Evolutionary conservation across 2,888 invertebrate species (phyloP).

Genomic region (Rhabditoides inermis): DNA sequence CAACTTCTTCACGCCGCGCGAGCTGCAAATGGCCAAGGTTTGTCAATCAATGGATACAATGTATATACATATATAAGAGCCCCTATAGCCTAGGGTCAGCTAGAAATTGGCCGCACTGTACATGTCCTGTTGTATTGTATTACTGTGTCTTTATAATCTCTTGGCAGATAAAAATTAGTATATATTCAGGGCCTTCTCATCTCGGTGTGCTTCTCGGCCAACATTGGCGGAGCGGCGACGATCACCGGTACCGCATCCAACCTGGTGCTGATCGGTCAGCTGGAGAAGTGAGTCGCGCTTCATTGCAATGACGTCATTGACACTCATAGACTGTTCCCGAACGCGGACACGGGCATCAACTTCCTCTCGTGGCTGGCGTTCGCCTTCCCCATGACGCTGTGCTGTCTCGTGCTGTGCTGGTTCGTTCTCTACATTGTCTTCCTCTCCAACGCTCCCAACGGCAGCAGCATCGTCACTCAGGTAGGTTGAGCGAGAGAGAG

Average conservation of each 20-base stretch:
- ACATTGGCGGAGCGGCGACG: conserved; percentile 46
- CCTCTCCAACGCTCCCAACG: conserved; percentile 29
- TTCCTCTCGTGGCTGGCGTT: conserved; percentile 45
- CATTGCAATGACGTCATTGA: neutral
- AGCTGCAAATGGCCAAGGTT: too few relatives aligned
- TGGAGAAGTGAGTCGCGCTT: conserved; percentile 30
- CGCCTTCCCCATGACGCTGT: conserved; percentile 32
- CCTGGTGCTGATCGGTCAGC: conserved; percentile 38
- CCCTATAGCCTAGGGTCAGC: too few relatives aligned
- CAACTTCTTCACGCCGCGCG: too few relatives aligned
- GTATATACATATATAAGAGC: too few relatives aligned
- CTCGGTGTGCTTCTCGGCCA: conserved; percentile 44
- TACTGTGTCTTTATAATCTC: neutral
- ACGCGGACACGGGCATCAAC: conserved; percentile 37
- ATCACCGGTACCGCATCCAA: conserved; percentile 49
- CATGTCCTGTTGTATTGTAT: too few relatives aligned
- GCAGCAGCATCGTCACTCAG: conserved; percentile 32
- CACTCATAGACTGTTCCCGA: conserved; percentile 31
- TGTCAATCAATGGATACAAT: too few relatives aligned
- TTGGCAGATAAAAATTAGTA: neutral
- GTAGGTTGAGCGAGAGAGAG: too few relatives aligned
- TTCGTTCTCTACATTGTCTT: conserved; percentile 21
- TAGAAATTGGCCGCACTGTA: too few relatives aligned
- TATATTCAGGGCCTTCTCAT: conserved; percentile 27
- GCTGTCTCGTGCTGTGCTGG: conserved; percentile 34